These are phyloP conservation scores for Margarornis squamiger DNA, from an alignment of 2,797 vertebrate genomes.

Conservation along the genomic window DNA sequence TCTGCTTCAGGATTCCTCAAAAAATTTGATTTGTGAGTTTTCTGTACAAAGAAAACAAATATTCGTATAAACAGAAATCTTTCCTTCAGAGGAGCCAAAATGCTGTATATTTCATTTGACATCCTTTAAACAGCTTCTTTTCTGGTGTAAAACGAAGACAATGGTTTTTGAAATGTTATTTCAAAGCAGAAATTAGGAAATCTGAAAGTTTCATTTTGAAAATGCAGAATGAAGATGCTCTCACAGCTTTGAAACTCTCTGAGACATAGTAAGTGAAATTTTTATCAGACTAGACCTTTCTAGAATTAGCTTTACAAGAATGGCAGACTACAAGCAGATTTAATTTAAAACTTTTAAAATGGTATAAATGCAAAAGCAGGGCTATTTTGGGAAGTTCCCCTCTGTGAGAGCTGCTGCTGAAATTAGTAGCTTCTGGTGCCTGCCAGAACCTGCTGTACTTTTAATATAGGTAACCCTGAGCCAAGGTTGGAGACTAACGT, in stretches of 20 bases:
- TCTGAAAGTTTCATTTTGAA: neutral
- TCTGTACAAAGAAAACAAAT: neutral
- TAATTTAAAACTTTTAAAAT: neutral
- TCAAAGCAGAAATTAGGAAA: neutral
- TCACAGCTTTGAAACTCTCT: neutral
- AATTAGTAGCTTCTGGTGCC: neutral
- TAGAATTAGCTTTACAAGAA: neutral
- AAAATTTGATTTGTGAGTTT: neutral
- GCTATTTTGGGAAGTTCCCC: neutral
- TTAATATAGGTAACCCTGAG: neutral
- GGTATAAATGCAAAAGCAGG: neutral
- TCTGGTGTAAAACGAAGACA: neutral
- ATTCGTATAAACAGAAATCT: neutral
- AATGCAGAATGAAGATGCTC: neutral
- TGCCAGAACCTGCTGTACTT: neutral
- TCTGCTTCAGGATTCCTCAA: neutral
- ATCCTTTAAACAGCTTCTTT: neutral
- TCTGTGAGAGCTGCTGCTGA: slow-evolving; percentile 28
- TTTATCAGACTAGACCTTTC: neutral
- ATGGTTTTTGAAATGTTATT: neutral
- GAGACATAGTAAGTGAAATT: neutral
- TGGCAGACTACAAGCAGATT: neutral
- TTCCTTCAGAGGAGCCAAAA: neutral
- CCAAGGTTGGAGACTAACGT: neutral
- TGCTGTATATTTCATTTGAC: neutral